These are phyloP conservation scores for Reinhardtius hippoglossoides DNA, from an alignment of 2,113 vertebrate genomes.

Conservation along the genomic window DNA sequence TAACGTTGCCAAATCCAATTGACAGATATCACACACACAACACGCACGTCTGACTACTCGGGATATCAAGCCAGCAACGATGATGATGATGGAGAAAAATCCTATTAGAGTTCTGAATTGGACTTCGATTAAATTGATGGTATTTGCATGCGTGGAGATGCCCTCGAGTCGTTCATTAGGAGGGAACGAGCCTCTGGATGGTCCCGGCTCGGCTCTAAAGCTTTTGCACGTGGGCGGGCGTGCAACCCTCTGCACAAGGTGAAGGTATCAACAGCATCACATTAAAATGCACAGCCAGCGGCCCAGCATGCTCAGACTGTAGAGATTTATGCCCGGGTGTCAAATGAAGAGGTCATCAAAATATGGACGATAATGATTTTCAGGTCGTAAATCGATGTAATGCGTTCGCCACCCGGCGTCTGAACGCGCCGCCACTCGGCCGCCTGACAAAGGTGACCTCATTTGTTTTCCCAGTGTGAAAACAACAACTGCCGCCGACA, in stretches of 20 bases:
- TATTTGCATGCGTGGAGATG: constrained; percentile 34
- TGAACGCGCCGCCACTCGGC: constrained; percentile 1
- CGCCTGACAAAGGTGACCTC: constrained; percentile 62
- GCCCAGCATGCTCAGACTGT: neutral
- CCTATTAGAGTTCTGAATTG: constrained; percentile 27
- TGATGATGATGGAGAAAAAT: constrained; percentile 43
- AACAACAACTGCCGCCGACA: constrained; percentile 28
- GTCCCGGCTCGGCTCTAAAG: constrained; percentile 34
- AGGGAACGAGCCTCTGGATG: constrained; percentile 29
- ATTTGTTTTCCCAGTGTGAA: constrained; percentile 18
- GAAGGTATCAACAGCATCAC: constrained; percentile 40
- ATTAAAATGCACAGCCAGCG: constrained; percentile 42
- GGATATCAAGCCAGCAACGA: constrained; percentile 10
- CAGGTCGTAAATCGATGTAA: constrained; percentile 56
- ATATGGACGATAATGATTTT: constrained; percentile 58
- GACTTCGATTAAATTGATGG: constrained; percentile 32
- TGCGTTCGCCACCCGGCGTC: constrained; percentile 20
- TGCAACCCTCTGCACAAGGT: constrained; percentile 35
- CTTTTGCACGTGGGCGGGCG: constrained; percentile 18
- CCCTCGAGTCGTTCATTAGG: constrained; percentile 53
- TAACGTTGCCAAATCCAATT: constrained; percentile 25
- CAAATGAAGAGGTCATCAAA: constrained; percentile 48
- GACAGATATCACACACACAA: constrained; percentile 11
- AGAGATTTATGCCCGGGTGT: constrained; percentile 43
- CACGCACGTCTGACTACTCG: constrained; percentile 13